Evolutionary conservation across 2,797 vertebrate species (phyloP), one percentile per base, ranked within the genome.

Genomic region (Gymnoscopelus braueri): DNA sequence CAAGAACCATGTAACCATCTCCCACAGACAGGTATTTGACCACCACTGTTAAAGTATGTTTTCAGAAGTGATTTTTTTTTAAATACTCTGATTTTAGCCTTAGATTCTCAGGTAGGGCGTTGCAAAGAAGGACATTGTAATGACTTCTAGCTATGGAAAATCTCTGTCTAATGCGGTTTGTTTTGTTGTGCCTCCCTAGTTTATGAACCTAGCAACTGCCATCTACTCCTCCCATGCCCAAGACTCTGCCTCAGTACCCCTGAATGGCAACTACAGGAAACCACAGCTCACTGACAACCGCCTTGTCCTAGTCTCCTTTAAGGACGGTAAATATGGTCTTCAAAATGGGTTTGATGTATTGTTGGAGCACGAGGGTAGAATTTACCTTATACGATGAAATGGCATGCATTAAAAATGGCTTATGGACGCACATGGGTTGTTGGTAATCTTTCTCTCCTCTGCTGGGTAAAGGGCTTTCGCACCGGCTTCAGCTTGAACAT

Each of bases 281-380:
- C 79, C 94, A 0, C 97, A 97, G 85, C 81, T 87, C 14, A 69
- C 93, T 0, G 94, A 94, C 0, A 93, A 94, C 83, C 89, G 97
- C 71, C 79, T 94, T 48, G 93, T 99, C 64, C 92, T 95, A 13
- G 90, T 94, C 60, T 98, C 98, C 74, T 99, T 99, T 85, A 94
- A n/a, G 54, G 92, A 96, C 85, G 95, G 98, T 98, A 82, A 95
- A 95, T 84, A 84, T 67, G 67, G 55, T 75, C 61, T 78, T 68
- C 13, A n/a, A 54, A 71, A 44, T 12, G 54, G 4, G 8, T 57
- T 49, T 69, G 74, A 67, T 77, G 78, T 70, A 57, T 65, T 76
- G 26, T 63, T 75, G 44, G 7, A 10, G 65, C 60, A 79, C 71
- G 60, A 69, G 19, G 49, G 23, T 65, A 74, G 81, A 71, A 39